Evolutionary conservation across 2,888 invertebrate genomes (phyloP), one percentile per base, ranked within the genome.

Genomic region (Spisula solida): DNA sequence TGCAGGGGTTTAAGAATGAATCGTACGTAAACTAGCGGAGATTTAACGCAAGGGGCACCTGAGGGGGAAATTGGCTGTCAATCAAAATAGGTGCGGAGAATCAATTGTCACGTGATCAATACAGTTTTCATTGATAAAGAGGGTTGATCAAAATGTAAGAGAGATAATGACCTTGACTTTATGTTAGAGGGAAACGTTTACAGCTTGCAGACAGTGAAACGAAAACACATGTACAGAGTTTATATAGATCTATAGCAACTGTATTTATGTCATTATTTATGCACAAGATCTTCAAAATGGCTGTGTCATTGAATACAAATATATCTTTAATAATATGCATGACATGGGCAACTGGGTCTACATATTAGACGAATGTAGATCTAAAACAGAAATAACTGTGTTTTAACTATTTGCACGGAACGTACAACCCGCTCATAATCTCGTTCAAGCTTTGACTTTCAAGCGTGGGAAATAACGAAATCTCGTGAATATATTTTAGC

Each of bases 71-170:
- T 79, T 60, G 75, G 75, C 75, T 82, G 82, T 70, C 82, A 83
- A 79, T 79, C 79, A 83, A 56, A 75, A 60, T 82, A 87, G 82
- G 87, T 70, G 86, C 86, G 81, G 81, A 51, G 78, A 60, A 87
- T 85, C 85, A 85, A 85, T 85, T 85, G 78, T 87, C 87, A 87
- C 87, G 87, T 87, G 87, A 87, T 82, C 48, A 60, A 60, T 87
- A 82, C 56, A 14, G 78, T 75, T 29, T 87, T 87, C 87, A 87
- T 87, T 87, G 87, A 87, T 87, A 87, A 87, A 82, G 78, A 78
- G 87, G 87, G 87, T 78, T 56, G 78, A 78, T 82, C 75, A 82
- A 82, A 80, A 82, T 29, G 31, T 81, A 25, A 31, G 75, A 31
- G 75, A 75, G 75, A 18, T 16, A 31, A 31, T 25, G 75, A 75